Percentiles rank a stretch among this genome's conserved stretches.
Conservation (phyloP, 1,140 invertebrate genomes). For the Sesamia nonagrioides region DNA sequence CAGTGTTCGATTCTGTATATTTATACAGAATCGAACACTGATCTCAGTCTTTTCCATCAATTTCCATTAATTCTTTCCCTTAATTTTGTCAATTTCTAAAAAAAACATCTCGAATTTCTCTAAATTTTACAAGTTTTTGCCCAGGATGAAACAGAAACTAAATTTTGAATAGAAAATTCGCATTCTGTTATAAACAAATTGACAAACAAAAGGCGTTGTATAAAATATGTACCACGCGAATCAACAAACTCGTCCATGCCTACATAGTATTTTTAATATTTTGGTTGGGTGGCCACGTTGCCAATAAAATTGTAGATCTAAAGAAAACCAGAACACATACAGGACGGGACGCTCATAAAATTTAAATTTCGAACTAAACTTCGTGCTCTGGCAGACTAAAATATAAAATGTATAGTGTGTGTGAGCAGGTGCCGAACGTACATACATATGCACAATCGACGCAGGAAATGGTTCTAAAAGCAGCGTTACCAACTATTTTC, state of each 20-base stretch:
- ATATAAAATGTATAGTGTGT: slow-evolving; percentile 13
- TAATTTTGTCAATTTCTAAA: too few relatives aligned
- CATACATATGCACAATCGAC: background rate
- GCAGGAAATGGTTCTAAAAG: background rate
- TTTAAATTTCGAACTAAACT: slow-evolving; percentile 39
- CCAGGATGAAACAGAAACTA: too few relatives aligned
- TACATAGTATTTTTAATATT: slow-evolving; percentile 13
- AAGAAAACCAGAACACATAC: slow-evolving; percentile 4
- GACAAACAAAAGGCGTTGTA: background rate
- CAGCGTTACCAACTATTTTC: background rate
- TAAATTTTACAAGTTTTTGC: too few relatives aligned
- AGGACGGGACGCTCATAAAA: slow-evolving; percentile 19
- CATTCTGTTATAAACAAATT: too few relatives aligned
- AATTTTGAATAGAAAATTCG: too few relatives aligned
- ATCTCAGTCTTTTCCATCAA: too few relatives aligned
- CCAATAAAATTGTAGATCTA: slow-evolving; percentile 15
- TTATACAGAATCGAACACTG: too few relatives aligned
- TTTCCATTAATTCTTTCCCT: too few relatives aligned
- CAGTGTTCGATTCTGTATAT: too few relatives aligned
- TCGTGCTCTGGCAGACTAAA: slow-evolving; percentile 18
- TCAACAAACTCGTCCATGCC: slow-evolving; percentile 3
- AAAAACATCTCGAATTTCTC: too few relatives aligned
- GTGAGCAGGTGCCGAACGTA: background rate
- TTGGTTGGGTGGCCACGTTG: background rate
- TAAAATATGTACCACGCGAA: background rate